Conservation (phyloP, 1,140 invertebrate genomes). For the Brachystomella parvula region DNA sequence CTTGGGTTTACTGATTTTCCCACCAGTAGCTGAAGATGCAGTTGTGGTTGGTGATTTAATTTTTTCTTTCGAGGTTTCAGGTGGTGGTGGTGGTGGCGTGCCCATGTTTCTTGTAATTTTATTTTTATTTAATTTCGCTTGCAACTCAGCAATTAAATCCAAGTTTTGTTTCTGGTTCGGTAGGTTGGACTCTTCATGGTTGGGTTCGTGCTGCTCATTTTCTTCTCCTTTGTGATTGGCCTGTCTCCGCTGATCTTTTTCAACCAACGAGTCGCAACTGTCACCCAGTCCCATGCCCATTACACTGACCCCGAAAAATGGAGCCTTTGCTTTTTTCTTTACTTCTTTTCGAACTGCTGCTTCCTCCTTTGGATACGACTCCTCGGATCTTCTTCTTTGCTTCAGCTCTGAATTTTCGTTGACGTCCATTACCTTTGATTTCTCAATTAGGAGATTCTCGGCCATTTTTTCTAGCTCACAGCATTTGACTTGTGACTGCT, state of each 20-base stretch:
- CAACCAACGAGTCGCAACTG: neutral
- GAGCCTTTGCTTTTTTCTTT: neutral
- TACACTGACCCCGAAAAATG: constrained; percentile 22
- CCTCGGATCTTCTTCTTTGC: neutral
- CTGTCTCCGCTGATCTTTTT: constrained; percentile 5
- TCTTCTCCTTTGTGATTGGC: neutral
- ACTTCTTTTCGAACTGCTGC: neutral
- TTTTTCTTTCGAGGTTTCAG: neutral
- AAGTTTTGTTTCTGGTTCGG: constrained; percentile 35
- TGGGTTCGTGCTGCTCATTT: neutral
- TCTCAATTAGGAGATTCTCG: constrained; percentile 11
- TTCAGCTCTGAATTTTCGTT: neutral
- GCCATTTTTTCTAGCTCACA: constrained; percentile 27
- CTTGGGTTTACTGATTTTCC: constrained; percentile 33
- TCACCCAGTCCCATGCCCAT: constrained; percentile 18
- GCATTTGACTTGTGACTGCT: constrained; percentile 27
- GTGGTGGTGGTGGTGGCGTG: neutral
- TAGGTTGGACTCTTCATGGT: constrained; percentile 27
- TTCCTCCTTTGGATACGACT: neutral
- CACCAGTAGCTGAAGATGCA: neutral
- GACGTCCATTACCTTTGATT: neutral
- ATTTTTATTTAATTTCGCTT: constrained; percentile 33
- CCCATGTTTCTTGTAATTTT: constrained; percentile 11
- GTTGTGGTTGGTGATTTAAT: neutral
- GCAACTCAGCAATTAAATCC: constrained; percentile 36